A percentile compares a stretch with the other conserved stretches of the same genome.
phyloP scores from a whole-genome alignment of 1,140 invertebrate species.

The Macrostomum lignano region DNA sequence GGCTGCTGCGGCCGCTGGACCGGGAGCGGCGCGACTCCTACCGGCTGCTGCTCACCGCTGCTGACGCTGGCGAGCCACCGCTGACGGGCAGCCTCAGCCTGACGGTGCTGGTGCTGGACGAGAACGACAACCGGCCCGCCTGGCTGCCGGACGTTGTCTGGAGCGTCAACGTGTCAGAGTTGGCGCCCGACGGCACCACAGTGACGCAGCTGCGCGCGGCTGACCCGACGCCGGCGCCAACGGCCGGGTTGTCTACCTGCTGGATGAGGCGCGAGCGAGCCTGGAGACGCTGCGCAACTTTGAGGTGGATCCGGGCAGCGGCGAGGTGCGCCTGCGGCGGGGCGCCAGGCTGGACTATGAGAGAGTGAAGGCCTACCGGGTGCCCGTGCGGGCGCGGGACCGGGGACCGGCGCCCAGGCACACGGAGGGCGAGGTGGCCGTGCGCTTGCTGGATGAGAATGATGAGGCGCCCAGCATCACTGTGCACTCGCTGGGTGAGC shows the following conservation, averaged over 20 bases:
- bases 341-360: constrained; percentile 10
- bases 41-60: constrained; percentile 4
- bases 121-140: constrained; percentile 56
- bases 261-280: constrained; percentile 5
- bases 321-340: constrained; percentile 38
- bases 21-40: constrained; percentile 6
- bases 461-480: constrained; percentile 72
- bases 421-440: constrained; percentile 13
- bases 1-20: constrained; percentile 2
- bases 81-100: not conserved
- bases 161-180: constrained; percentile 43
- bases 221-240: constrained; percentile 46
- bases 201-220: constrained; percentile 46
- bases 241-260: constrained; percentile 38
- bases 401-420: constrained; percentile 10
- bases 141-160: constrained; percentile 38
- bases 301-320: constrained; percentile 40
- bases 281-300: constrained; percentile 34
- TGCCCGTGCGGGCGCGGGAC: constrained; percentile 13
- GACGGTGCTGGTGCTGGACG: constrained; percentile 29
- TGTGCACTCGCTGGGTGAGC: too few species aligned
- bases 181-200: constrained; percentile 36
- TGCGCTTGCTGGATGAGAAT: constrained; percentile 62
- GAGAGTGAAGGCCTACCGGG: constrained; percentile 9
- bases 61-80: constrained; percentile 3